These are phyloP conservation scores for Xiphophorus hellerii DNA, from an alignment of 2,113 vertebrate genomes.

Conservation along the genomic window DNA sequence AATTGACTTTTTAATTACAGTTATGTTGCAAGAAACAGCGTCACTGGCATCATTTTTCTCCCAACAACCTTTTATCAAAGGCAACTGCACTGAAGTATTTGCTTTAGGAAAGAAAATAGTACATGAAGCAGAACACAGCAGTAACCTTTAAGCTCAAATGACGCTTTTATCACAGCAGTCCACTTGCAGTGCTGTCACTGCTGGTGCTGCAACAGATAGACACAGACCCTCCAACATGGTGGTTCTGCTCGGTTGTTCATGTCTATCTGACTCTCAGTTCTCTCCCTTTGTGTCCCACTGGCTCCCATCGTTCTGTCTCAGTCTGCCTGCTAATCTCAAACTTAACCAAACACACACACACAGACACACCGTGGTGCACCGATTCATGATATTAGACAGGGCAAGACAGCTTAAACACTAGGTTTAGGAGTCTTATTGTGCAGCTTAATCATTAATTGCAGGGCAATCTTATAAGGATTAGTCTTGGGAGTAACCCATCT, in stretches of 20 bases:
- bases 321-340: background rate
- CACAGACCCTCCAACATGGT: constrained; percentile 15
- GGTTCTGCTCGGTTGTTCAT: constrained; percentile 13
- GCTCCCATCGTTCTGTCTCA: background rate
- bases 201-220: constrained; percentile 36
- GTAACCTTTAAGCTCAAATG: constrained; percentile 48
- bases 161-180: constrained; percentile 52
- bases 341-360: constrained; percentile 3
- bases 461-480: constrained; percentile 70
- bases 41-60: constrained; percentile 9
- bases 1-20: constrained; percentile 53
- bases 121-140: constrained; percentile 33
- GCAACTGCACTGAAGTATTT: constrained; percentile 27
- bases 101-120: constrained; percentile 28
- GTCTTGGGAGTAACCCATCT: constrained; percentile 51
- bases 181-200: constrained; percentile 50
- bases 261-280: constrained; percentile 4
- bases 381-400: constrained; percentile 17
- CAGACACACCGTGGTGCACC: constrained; percentile 17
- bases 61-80: constrained; percentile 31
- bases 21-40: constrained; percentile 3
- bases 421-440: constrained; percentile 48
- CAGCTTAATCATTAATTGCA: constrained; percentile 66
- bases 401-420: constrained; percentile 21
- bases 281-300: constrained; percentile 6